phyloP scores from a whole-genome alignment of 2,888 invertebrate species.

The Silvanus unidentatus region DNA sequence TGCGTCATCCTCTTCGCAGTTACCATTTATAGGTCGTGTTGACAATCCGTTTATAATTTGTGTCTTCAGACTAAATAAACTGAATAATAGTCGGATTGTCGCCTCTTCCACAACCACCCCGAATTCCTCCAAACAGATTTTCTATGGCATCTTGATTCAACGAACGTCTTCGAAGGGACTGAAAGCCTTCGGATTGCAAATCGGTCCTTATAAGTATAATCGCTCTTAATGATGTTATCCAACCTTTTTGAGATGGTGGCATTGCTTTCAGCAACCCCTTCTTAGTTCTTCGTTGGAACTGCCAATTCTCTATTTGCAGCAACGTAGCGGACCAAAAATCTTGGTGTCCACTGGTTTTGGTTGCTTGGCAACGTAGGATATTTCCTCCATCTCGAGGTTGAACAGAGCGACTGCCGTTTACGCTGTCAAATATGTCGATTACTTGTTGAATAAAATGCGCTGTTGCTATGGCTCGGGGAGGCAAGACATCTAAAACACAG shows the following conservation, averaged over 20 bases:
- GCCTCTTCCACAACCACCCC: conserved; percentile 17
- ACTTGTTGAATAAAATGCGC: conserved; percentile 14
- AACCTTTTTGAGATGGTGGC: conserved; percentile 18
- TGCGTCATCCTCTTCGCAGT: conserved; percentile 16
- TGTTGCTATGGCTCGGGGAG: conserved; percentile 11
- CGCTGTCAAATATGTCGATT: conserved; percentile 16
- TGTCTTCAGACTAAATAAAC: conserved; percentile 18
- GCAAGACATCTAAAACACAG: conserved; percentile 8
- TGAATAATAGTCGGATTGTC: conserved; percentile 19
- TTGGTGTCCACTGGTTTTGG: conserved; percentile 7
- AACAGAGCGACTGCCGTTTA: conserved; percentile 14
- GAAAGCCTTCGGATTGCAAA: conserved; percentile 5
- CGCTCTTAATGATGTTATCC: conserved; percentile 11
- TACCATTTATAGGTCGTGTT: conserved; percentile 3
- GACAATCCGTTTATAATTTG: conserved; percentile 18
- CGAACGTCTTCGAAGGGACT: conserved; percentile 10
- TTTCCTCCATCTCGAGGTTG: conserved; percentile 12
- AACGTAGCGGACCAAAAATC: conserved; percentile 10
- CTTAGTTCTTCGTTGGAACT: conserved; percentile 11
- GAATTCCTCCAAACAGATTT: conserved; percentile 18
- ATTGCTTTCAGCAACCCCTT: conserved; percentile 6
- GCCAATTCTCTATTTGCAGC: conserved; percentile 10
- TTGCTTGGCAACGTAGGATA: conserved; percentile 8
- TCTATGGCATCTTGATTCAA: conserved; percentile 22
- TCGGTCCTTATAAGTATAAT: conserved; percentile 12